Base-by-base conservation (phyloP, 2,797 vertebrate species). In the Eleutherodactylus coqui region DNA sequence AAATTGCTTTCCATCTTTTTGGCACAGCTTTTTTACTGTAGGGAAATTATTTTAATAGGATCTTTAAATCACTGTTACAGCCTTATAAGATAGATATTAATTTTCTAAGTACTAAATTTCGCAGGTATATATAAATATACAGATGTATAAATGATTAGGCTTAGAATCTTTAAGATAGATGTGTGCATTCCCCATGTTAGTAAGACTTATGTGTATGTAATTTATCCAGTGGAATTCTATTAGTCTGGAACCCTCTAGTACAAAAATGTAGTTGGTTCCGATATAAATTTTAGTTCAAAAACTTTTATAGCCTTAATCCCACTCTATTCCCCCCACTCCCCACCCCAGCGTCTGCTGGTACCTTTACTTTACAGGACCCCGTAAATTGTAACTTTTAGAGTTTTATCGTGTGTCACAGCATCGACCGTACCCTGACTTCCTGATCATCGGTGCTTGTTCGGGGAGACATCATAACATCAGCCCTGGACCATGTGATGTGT, bases 1-100 rank as follows among this genome's bases (percentile, higher is more conserved):
- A 87, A 87, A 87, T 87, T 73, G 73, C 80, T 77, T 87, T 87
- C 38, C 29, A 72, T 83, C 80, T 83, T 87, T 83, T 79, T 87
- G 75, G 85, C 85, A 87, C 55, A 55, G 62, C 60, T 83, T 87
- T 86, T 83, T 87, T 85, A 55, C 85, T 87, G 67, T 72, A 83
- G 86, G 75, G 86, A 87, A 83, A 83, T 73, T 72, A 79, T 87
- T 83, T 87, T 79, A 83, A 83, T 83, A 53, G 72, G 41, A 72
- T 87, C 75, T 79, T 83, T 87, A 77, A 87, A 87, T 87, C 81
- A 87, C 43, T 36, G 55, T 62, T 60, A 47, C 34, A 73, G 32
- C 47, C 36, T 41, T 60, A 62, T 58, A 55, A 45, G 34, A 67
- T 14, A 77, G 70, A 75, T 47, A 75, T 75, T 86, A 75, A 86